Conservation (phyloP, 2,888 invertebrate species). For the Tigriopus californicus region DNA sequence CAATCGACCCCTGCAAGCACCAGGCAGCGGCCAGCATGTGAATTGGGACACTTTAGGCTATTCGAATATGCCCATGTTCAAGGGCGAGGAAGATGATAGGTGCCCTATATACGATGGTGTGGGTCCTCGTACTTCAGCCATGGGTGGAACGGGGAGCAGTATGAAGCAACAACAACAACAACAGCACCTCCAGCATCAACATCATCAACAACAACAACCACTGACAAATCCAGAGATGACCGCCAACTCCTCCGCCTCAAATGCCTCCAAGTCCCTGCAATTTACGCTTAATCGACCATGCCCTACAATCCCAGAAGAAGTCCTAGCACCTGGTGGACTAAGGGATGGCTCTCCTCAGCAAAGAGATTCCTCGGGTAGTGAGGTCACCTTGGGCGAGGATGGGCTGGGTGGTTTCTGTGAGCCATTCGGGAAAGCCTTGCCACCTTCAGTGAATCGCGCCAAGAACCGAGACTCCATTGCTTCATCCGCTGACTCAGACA, state of each 20-base stretch:
- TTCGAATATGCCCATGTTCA: not conserved
- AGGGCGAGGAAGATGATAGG: not conserved
- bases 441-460: not conserved
- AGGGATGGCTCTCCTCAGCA: too few species aligned
- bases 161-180: not conserved
- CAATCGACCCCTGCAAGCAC: not conserved
- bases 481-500: constrained; percentile 10
- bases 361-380: not conserved
- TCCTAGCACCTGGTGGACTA: too few species aligned
- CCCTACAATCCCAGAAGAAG: too few species aligned
- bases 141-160: not conserved
- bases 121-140: constrained; percentile 4
- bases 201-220: not conserved
- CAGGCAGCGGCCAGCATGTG: too few species aligned
- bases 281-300: too few species aligned
- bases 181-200: not conserved
- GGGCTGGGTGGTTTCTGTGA: not conserved
- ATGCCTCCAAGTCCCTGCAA: too few species aligned
- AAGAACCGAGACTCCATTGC: constrained; percentile 16
- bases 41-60: not conserved
- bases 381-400: not conserved
- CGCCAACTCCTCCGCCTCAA: not conserved
- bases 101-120: constrained; percentile 6
- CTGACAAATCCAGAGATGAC: not conserved
- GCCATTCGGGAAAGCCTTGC: not conserved